Evolutionary conservation across 2,888 invertebrate genomes (phyloP), one percentile per base, ranked within the genome.

Genomic region (Pasiphila rectangulata): DNA sequence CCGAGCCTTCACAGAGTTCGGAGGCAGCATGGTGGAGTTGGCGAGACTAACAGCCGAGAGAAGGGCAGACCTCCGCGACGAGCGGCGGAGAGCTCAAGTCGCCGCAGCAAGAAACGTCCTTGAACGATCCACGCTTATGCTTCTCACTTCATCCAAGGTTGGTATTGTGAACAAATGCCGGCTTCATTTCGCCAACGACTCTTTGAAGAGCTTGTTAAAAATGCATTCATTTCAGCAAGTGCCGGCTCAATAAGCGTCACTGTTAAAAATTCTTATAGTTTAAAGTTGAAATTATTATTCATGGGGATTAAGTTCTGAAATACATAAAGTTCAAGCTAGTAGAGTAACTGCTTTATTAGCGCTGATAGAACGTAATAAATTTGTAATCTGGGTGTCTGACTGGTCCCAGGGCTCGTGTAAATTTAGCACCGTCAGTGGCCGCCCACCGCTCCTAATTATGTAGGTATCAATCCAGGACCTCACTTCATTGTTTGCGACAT

Each of bases 11-110:
- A 98, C 98, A 61, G 97, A 98, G 79, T 99, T 99, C 79, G 99
- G 99, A 25, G 95, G 95, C 13, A 98, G 99, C 80, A 99, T 99
- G 98, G 98, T 99, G 57, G 98, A 99, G 79, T 88, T 99, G 62
- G 98, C 99, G 15, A 96, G 98, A 77, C 91, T 98, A 50, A 97
- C 98, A 12, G 98, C 92, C 23, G 93, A 93, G 69, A 82, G 93
- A 53, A 91, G 94, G 67, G 97, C 96, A 70, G 97, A 96, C 75
- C 89, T 96, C 46, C 95, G 96, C 67, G 98, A 98, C 82, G 99
- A 99, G 79, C 91, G 98, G 65, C 90, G 98, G 63, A 90, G 97
- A 67, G 97, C 99, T 7, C 98, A 99, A 90, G 98, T 99, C 92
- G 95, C 96, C 5, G 97, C 98, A 15, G 98, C 99, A 0, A 91